phyloP scores from a whole-genome alignment of 1,140 invertebrate genomes.

The Trachymyrmex cornetzi region DNA sequence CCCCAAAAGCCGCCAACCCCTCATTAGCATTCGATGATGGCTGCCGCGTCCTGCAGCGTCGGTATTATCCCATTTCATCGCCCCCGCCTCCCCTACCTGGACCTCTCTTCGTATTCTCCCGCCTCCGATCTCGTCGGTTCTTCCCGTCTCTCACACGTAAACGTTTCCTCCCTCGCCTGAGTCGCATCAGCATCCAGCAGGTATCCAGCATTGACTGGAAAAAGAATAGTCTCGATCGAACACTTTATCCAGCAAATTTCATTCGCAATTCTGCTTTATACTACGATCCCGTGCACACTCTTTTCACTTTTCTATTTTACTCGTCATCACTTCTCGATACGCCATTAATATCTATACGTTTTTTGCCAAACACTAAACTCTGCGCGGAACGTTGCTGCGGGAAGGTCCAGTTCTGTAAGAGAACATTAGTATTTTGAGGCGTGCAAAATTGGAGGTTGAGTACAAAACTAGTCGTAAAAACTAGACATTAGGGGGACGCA shows the following conservation, averaged over 20 bases:
- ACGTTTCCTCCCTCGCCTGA: conserved; percentile 29
- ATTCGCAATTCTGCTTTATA: conserved; percentile 30
- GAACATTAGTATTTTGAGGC: not conserved
- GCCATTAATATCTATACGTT: conserved; percentile 26
- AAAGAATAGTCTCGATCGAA: conserved; percentile 34
- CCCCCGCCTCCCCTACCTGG: conserved; percentile 73
- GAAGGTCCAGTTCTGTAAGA: not conserved
- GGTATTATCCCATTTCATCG: conserved; percentile 83
- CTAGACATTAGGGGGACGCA: conserved; percentile 7
- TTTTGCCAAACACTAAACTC: not conserved
- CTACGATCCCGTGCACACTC: not conserved
- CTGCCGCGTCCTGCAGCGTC: conserved; percentile 86
- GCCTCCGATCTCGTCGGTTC: conserved; percentile 50
- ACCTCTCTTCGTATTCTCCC: conserved; percentile 60
- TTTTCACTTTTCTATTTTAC: conserved; percentile 3
- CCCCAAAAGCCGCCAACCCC: conserved; percentile 84
- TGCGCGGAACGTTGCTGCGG: not conserved
- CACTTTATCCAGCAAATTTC: conserved; percentile 53
- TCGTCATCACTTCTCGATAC: not conserved
- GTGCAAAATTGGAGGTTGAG: conserved; percentile 14
- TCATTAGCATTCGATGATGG: conserved; percentile 88
- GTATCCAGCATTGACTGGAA: conserved; percentile 40
- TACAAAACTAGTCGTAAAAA: conserved; percentile 27
- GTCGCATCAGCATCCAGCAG: conserved; percentile 38
- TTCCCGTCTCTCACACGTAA: conserved; percentile 42